Evolutionary conservation across 1,140 invertebrate species (phyloP), one percentile per base, ranked within the genome.

Genomic region (Druon quercuslanigerum): DNA sequence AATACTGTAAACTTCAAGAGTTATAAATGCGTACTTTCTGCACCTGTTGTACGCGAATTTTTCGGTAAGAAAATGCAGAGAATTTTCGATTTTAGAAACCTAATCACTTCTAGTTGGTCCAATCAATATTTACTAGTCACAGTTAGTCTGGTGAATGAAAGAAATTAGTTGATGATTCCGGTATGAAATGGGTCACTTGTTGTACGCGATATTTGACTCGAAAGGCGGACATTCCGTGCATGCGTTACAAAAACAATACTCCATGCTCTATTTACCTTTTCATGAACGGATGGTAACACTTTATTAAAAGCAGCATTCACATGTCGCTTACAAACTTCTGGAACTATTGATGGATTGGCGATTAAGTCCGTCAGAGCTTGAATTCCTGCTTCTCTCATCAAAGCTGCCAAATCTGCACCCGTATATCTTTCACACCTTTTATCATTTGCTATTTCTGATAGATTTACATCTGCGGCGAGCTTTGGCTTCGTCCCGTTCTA

Each of bases 401-500:
- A 90, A 25, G 97, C 96, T 17, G 96, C 95, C 51, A 99, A 92
- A 93, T 99, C 98, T 16, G 98, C 98, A 73, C 98, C 98, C 2
- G 96, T 97, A 82, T 95, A 98, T 46, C 96, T 95, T 51, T 96
- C 93, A 75, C 96, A 96, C 66, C 94, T 87, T 5, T 86, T 88
- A 56, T 96, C 95, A 54, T 86, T 89, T 4, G 92, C 94, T 54
- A 99, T 91, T 40, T 92, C 91, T 75, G 95, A 91, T 33, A 99
- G 90, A 86, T 96, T 91, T 0, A 99, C 96, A 91, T 98, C 96
- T 2, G 92, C 90, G 0, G 93, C 93, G 71, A 99, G 88, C 83
- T 91, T 92, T 6, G 97, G 97, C 85, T 92, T 94, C 1, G 94
- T 96, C 25, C 96, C 96, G 86, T 95, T 94, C 94, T 96, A 79